Percentiles rank a stretch among this genome's conserved stretches.
phyloP scores from a whole-genome alignment of 1,140 invertebrate genomes.

The Mesaphorura yosii region DNA sequence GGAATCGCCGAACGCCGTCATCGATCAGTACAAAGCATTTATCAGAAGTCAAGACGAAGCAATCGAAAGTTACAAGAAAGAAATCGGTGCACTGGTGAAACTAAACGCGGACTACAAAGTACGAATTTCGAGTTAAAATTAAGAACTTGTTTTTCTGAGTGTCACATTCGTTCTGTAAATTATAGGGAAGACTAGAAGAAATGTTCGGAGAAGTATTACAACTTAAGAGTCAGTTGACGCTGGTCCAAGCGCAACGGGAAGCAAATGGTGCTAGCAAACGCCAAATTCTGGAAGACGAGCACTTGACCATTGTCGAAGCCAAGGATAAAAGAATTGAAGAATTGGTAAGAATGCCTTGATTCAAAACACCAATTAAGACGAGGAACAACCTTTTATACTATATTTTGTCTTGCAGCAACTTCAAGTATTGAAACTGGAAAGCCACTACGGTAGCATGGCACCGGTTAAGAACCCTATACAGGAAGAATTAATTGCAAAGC shows the following conservation, averaged over 20 bases:
- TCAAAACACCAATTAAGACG: not conserved
- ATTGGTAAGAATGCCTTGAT: constrained; percentile 15
- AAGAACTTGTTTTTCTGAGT: constrained; percentile 66
- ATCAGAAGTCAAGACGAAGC: constrained; percentile 27
- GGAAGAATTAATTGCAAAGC: constrained; percentile 33
- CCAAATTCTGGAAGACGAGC: constrained; percentile 20
- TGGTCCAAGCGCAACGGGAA: constrained; percentile 61
- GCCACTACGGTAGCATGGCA: constrained; percentile 9
- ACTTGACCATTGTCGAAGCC: constrained; percentile 19
- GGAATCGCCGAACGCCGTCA: constrained; percentile 46
- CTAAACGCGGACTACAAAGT: constrained; percentile 24
- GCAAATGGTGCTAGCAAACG: constrained; percentile 6
- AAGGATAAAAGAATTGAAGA: constrained; percentile 29
- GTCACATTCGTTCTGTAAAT: constrained; percentile 54
- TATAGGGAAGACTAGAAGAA: constrained; percentile 56
- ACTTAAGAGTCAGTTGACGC: constrained; percentile 73
- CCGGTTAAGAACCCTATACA: constrained; percentile 36
- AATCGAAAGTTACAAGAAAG: constrained; percentile 20
- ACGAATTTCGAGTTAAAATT: constrained; percentile 3
- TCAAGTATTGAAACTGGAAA: constrained; percentile 26
- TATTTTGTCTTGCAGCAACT: constrained; percentile 6
- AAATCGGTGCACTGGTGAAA: constrained; percentile 16
- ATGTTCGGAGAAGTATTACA: constrained; percentile 57
- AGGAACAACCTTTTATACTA: not conserved
- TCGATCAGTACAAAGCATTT: constrained; percentile 68